Evolutionary conservation across 1,140 invertebrate genomes (phyloP), one percentile per base, ranked within the genome.

Genomic region (Euwallacea fornicatus): DNA sequence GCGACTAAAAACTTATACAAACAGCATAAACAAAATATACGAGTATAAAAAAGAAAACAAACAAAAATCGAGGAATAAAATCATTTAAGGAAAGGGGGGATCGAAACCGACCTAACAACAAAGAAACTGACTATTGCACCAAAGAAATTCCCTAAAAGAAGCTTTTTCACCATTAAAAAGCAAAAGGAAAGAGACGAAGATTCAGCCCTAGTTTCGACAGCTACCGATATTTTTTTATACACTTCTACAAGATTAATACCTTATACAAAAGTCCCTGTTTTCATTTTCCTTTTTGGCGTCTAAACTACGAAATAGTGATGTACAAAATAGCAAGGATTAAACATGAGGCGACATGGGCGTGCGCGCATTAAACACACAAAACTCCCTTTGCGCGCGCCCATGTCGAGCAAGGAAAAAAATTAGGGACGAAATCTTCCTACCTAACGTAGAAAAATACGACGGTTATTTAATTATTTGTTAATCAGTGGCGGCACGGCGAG

Each of bases 401-500:
- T 33, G 21, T 2, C 21, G 21, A n/a, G n/a, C n/a, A n/a, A n/a
- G n/a, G n/a, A 9, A 56, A 8, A 56, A 21, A n/a, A 50, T 50
- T 50, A 11, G 11, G 16, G 16, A 56, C 54, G 54, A 64, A 33
- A 33, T 59, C 59, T 67, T 67, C 65, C 65, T 67, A 67, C 65
- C 65, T 67, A 67, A 43, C 1, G 65, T 67, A 67, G 65, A 67
- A 67, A 67, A 67, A 67, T 67, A 67, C 43, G 64, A 33, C 46
- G 46, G 2, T 50, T n/a, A 56, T 15, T 56, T 56, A 2, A 15
- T 16, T 56, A 13, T 56, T 9, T 56, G 8, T 56, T 56, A 21
- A 15, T 13, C 9, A 56, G 21, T 33, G 21, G 21, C 21, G 21
- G 21, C 21, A 33, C 21, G 21, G 21, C 9, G 46, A 11, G 46